Percentiles rank a stretch among this genome's conserved stretches.
Evolutionary conservation across 2,888 invertebrate genomes (phyloP).

Genomic region (Gymnoscelis rufifasciata): DNA sequence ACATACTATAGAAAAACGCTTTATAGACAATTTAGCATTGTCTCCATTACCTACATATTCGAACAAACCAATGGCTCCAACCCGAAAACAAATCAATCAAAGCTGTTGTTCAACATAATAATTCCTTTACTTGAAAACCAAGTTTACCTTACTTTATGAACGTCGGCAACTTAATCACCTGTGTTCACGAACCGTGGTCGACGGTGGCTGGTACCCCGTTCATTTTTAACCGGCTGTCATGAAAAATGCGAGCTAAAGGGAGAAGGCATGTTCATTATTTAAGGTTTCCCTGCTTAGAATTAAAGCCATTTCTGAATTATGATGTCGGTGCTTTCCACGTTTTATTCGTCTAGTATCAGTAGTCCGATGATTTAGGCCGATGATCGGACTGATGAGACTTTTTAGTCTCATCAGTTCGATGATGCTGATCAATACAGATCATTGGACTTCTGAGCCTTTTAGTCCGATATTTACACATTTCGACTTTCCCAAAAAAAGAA

Average conservation of each 20-base stretch:
- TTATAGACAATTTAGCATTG: too few species aligned
- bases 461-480: too few species aligned
- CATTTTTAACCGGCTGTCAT: slow-evolving; percentile 34
- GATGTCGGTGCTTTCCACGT: background rate
- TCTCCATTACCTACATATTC: too few species aligned
- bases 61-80: too few species aligned
- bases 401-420: too few species aligned
- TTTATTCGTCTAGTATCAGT: background rate
- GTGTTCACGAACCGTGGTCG: slow-evolving; percentile 44
- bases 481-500: too few species aligned
- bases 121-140: slow-evolving; percentile 28
- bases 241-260: slow-evolving; percentile 21
- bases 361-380: too few species aligned
- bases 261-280: slow-evolving; percentile 10
- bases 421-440: too few species aligned
- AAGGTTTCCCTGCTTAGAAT: slow-evolving; percentile 1
- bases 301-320: background rate
- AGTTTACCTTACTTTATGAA: slow-evolving; percentile 26
- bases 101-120: slow-evolving; percentile 27
- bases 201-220: slow-evolving; percentile 35
- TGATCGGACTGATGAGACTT: too few species aligned
- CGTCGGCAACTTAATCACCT: slow-evolving; percentile 42
- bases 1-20: too few species aligned
- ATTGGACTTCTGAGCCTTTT: too few species aligned
- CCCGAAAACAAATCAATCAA: slow-evolving; percentile 21